A percentile compares a stretch with the other conserved stretches of the same genome.
Evolutionary conservation across 2,797 vertebrate genomes (phyloP).

Genomic region (Fistularia tabacaria): DNA sequence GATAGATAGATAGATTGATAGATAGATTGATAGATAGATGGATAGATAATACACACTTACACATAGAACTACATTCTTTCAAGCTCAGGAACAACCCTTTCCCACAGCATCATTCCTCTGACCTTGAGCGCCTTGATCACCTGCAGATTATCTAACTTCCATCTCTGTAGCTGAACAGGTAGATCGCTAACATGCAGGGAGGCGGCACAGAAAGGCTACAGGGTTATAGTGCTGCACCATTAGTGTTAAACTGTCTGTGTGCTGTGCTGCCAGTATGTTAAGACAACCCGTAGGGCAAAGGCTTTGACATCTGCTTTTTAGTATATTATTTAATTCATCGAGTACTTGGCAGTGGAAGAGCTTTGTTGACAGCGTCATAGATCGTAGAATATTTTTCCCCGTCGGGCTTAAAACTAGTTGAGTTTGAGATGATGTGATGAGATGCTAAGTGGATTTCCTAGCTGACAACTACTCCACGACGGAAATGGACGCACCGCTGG

Average conservation of each 20-base stretch:
- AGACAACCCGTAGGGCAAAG: too few species aligned
- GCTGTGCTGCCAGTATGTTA: too few species aligned
- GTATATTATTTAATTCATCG: too few species aligned
- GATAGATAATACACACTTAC: neutral
- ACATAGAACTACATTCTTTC: constrained; percentile 4
- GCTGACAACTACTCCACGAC: constrained; percentile 13
- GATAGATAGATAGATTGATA: constrained; percentile 16
- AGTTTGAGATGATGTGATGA: neutral
- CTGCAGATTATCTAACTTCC: constrained; percentile 51
- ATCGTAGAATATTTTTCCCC: too few species aligned
- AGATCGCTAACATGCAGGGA: neutral
- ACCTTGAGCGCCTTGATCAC: constrained; percentile 42
- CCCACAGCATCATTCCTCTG: constrained; percentile 19
- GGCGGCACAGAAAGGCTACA: neutral
- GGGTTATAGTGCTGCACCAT: too few species aligned
- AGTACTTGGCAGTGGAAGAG: too few species aligned
- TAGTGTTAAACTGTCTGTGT: too few species aligned
- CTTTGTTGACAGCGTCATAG: too few species aligned
- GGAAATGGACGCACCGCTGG: constrained; percentile 28
- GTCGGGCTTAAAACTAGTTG: neutral
- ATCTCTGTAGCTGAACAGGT: constrained; percentile 4
- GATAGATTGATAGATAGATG: constrained; percentile 13
- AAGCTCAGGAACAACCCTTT: too few species aligned
- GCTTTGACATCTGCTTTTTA: too few species aligned
- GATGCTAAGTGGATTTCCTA: constrained; percentile 25